These are phyloP conservation scores for Eulithis prunata DNA, from an alignment of 2,888 invertebrate species.

Conservation along the genomic window DNA sequence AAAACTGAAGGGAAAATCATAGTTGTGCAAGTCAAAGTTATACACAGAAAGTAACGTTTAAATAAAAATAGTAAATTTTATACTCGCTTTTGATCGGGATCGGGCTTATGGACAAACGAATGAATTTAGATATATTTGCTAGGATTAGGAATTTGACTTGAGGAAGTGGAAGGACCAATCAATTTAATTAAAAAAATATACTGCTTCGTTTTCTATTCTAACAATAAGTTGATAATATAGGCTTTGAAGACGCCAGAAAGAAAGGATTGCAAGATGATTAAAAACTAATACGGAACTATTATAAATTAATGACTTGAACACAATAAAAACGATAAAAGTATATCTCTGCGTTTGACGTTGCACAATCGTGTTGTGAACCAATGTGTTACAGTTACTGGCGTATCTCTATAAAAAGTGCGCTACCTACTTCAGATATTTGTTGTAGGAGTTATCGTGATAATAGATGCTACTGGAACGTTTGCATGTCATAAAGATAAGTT, in stretches of 20 bases:
- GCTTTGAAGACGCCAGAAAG: too few relatives aligned
- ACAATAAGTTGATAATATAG: background rate
- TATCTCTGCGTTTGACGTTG: too few relatives aligned
- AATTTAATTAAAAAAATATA: too few relatives aligned
- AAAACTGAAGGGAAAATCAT: slow-evolving; percentile 29
- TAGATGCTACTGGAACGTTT: background rate
- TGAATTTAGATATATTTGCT: background rate
- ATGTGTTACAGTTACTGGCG: background rate
- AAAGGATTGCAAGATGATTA: too few relatives aligned
- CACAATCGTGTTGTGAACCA: too few relatives aligned
- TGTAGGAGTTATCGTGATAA: slow-evolving; percentile 8
- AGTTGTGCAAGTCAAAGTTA: slow-evolving; percentile 41
- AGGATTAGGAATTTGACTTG: background rate
- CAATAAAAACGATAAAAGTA: background rate
- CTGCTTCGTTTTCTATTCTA: background rate
- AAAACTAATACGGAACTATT: background rate
- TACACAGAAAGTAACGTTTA: slow-evolving; percentile 52
- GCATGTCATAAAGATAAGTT: slow-evolving; percentile 4
- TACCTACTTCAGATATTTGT: slow-evolving; percentile 1
- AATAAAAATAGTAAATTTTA: slow-evolving; percentile 64
- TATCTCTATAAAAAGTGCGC: slow-evolving; percentile 16
- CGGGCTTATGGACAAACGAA: background rate
- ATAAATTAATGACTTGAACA: background rate
- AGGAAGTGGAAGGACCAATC: too few relatives aligned
- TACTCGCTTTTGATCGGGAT: slow-evolving; percentile 12